Percentiles rank a stretch among this genome's conserved stretches.
phyloP scores from a whole-genome alignment of 2,888 invertebrate species.

The Acronicta psi region DNA sequence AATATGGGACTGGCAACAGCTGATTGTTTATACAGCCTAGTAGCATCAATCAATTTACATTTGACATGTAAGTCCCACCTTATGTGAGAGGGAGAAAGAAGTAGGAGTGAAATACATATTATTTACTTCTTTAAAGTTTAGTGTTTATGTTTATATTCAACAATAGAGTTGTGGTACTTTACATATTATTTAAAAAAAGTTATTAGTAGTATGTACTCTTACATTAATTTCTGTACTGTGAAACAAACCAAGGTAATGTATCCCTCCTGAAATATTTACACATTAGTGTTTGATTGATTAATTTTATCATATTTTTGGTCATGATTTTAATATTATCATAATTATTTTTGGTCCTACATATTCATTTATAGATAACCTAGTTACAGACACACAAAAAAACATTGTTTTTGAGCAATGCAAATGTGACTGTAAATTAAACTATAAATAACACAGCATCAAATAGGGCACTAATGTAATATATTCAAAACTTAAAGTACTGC shows the following conservation, averaged over 20 bases:
- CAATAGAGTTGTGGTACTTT: background rate
- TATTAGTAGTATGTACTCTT: background rate
- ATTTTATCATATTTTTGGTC: too few species aligned
- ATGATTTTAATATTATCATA: background rate
- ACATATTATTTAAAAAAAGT: too few species aligned
- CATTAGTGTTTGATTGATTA: background rate
- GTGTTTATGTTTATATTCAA: background rate
- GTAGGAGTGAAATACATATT: background rate
- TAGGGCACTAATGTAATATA: too few species aligned
- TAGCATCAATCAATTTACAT: slow-evolving; percentile 32
- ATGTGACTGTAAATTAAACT: too few species aligned
- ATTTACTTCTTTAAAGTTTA: background rate
- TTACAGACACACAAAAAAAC: too few species aligned
- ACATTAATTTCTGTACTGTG: background rate
- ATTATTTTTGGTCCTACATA: too few species aligned
- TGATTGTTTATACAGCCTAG: slow-evolving; percentile 50
- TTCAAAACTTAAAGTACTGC: too few species aligned
- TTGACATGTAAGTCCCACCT: slow-evolving; percentile 21
- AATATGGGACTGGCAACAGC: slow-evolving; percentile 54
- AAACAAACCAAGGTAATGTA: slow-evolving; percentile 3
- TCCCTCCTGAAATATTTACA: background rate
- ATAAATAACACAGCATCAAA: too few species aligned
- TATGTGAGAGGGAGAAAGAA: slow-evolving; percentile 10
- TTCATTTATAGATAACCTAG: too few species aligned
- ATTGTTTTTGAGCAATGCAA: too few species aligned